A percentile compares a stretch with the other conserved stretches of the same genome.
phyloP scores from a whole-genome alignment of 2,797 vertebrate genomes.

The Peromyscus nudipes region DNA sequence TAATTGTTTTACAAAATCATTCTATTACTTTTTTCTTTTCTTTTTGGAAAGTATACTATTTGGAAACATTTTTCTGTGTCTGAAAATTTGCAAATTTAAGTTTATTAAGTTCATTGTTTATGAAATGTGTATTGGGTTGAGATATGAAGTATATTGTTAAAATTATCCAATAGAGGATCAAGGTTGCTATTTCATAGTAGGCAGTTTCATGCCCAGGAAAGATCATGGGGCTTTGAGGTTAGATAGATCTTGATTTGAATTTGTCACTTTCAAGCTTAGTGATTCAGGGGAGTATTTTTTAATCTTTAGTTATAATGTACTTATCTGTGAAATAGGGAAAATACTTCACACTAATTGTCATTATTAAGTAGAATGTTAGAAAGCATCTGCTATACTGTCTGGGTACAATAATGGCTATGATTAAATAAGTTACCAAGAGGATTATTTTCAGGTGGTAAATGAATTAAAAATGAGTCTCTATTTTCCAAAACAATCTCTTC shows the following conservation, averaged over 20 bases:
- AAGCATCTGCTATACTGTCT: slow-evolving; percentile 64
- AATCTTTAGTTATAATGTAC: slow-evolving; percentile 59
- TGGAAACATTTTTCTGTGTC: slow-evolving; percentile 61
- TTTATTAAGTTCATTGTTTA: slow-evolving; percentile 55
- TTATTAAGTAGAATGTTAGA: slow-evolving; percentile 53
- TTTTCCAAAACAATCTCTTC: slow-evolving; percentile 67
- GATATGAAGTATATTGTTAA: slow-evolving; percentile 11
- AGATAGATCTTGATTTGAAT: slow-evolving; percentile 40
- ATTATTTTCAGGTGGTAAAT: slow-evolving; percentile 68
- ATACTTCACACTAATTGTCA: slow-evolving; percentile 32
- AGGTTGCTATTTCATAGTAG: not conserved
- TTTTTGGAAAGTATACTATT: not conserved
- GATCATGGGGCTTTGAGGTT: not conserved
- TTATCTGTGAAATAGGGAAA: slow-evolving; percentile 52
- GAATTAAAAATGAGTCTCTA: slow-evolving; percentile 62
- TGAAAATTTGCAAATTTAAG: slow-evolving; percentile 36
- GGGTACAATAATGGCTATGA: not conserved
- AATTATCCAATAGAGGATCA: slow-evolving; percentile 2
- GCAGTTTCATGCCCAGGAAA: not conserved
- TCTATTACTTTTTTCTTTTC: not conserved
- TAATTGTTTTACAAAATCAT: slow-evolving; percentile 39
- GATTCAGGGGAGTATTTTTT: slow-evolving; percentile 29
- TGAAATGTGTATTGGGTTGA: slow-evolving; percentile 50
- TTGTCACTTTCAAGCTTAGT: slow-evolving; percentile 20
- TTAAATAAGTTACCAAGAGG: slow-evolving; percentile 55